Evolutionary conservation across 2,888 invertebrate species (phyloP).

Genomic region (Mesorhabditis belari): DNA sequence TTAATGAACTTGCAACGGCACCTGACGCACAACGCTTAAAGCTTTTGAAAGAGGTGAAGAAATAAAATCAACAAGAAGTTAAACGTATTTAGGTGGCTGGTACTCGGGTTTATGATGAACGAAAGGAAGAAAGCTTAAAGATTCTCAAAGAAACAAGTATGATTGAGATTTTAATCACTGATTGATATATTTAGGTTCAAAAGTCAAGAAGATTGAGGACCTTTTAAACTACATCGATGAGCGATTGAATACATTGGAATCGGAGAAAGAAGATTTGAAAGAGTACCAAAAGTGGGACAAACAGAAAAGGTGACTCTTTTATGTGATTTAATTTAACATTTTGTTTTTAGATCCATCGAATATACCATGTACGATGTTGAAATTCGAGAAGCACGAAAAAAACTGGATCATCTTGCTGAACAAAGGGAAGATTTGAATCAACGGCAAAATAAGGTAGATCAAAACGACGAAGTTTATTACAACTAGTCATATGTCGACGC

Average conservation of each 20-base stretch:
- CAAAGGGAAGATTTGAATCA: conserved; percentile 66
- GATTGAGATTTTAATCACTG: neutral
- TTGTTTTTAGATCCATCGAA: conserved; percentile 78
- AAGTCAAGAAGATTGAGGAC: conserved; percentile 87
- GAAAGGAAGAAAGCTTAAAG: conserved; percentile 88
- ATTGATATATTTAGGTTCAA: conserved; percentile 39
- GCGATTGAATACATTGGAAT: conserved; percentile 85
- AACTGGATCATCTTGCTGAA: conserved; percentile 78
- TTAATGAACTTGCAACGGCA: conserved; percentile 98
- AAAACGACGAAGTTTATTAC: no score
- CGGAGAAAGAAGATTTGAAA: conserved; percentile 95
- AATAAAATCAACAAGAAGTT: no score
- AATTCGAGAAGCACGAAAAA: conserved; percentile 82
- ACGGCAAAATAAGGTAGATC: conserved; percentile 24
- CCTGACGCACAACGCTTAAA: conserved; percentile 80
- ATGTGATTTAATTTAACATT: no score
- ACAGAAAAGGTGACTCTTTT: no score
- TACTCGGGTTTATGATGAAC: conserved; percentile 83
- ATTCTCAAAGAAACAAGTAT: conserved; percentile 72
- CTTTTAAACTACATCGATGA: conserved; percentile 71
- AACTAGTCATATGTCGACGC: no score
- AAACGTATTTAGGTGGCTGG: no score
- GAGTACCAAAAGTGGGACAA: conserved; percentile 98
- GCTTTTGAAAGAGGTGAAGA: conserved; percentile 28
- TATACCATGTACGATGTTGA: conserved; percentile 97